Evolutionary conservation across 2,797 vertebrate genomes (phyloP).

Genomic region (Arremon brunneinucha): DNA sequence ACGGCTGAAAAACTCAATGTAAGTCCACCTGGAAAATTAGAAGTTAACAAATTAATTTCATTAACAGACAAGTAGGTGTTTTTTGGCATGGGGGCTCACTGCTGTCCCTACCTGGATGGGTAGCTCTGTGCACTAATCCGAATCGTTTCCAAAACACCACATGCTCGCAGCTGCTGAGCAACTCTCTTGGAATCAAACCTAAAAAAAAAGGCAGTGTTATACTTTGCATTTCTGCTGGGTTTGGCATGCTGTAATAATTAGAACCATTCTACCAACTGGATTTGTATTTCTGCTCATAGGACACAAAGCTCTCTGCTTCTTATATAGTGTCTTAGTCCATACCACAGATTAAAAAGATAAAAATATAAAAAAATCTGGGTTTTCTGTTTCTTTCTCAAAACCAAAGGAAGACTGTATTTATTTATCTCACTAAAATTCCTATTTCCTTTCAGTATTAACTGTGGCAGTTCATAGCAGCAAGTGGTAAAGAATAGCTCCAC

Average conservation of each 20-base stretch:
- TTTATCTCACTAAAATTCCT: background rate
- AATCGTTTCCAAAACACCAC: constrained; percentile 95
- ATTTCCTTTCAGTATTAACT: background rate
- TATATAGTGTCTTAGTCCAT: background rate
- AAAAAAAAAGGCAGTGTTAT: constrained; percentile 13
- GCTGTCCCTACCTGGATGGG: constrained; percentile 85
- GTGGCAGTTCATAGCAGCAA: background rate
- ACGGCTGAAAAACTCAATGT: constrained; percentile 95
- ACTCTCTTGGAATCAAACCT: constrained; percentile 93
- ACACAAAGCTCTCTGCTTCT: background rate
- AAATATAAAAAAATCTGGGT: background rate
- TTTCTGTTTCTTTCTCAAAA: background rate
- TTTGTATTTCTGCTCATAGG: background rate
- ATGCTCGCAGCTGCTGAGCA: constrained; percentile 93
- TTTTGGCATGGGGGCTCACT: background rate
- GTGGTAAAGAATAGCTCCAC: background rate
- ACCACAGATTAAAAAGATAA: background rate
- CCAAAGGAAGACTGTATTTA: background rate
- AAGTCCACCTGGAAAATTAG: constrained; percentile 87
- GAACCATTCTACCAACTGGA: background rate
- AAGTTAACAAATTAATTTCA: background rate
- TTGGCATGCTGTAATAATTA: background rate
- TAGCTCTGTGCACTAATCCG: constrained; percentile 97
- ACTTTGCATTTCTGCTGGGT: background rate
- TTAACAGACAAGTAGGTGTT: background rate